Conservation (phyloP, 2,888 invertebrate species). For the Eupithecia inturbata region DNA sequence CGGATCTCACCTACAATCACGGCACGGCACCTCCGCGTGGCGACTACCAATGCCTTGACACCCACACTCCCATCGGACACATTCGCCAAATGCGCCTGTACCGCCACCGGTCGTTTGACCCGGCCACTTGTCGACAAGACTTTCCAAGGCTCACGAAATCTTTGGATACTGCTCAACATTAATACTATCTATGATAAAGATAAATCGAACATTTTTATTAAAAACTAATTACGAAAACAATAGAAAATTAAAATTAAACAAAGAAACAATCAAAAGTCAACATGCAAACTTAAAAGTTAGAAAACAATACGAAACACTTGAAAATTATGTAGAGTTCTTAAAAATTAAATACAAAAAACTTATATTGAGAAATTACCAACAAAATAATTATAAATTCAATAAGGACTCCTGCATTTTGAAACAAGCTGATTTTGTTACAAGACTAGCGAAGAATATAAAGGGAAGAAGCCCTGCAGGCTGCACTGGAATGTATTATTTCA, state of each 20-base stretch:
- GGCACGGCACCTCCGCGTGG: constrained; percentile 76
- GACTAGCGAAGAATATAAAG: neutral
- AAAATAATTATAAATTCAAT: neutral
- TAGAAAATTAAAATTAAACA: constrained; percentile 40
- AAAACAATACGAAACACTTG: constrained; percentile 13
- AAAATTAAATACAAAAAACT: constrained; percentile 8
- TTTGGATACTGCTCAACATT: constrained; percentile 43
- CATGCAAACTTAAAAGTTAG: constrained; percentile 20
- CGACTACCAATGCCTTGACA: constrained; percentile 75
- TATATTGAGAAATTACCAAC: neutral
- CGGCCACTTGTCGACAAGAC: constrained; percentile 68
- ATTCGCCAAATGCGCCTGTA: constrained; percentile 70
- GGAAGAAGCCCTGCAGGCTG: neutral
- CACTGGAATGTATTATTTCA: neutral
- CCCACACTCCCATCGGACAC: constrained; percentile 76
- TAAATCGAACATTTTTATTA: constrained; percentile 54
- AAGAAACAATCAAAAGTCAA: constrained; percentile 33
- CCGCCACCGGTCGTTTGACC: constrained; percentile 74
- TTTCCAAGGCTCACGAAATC: constrained; percentile 59
- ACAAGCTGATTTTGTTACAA: neutral
- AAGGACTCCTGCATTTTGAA: neutral
- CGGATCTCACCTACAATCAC: constrained; percentile 75
- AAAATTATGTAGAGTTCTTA: constrained; percentile 9
- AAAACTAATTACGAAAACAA: constrained; percentile 15
- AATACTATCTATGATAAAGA: constrained; percentile 25